Evolutionary conservation across 2,113 vertebrate genomes (phyloP), one percentile per base, ranked within the genome.

Genomic region (Ancistrus triradiatus): DNA sequence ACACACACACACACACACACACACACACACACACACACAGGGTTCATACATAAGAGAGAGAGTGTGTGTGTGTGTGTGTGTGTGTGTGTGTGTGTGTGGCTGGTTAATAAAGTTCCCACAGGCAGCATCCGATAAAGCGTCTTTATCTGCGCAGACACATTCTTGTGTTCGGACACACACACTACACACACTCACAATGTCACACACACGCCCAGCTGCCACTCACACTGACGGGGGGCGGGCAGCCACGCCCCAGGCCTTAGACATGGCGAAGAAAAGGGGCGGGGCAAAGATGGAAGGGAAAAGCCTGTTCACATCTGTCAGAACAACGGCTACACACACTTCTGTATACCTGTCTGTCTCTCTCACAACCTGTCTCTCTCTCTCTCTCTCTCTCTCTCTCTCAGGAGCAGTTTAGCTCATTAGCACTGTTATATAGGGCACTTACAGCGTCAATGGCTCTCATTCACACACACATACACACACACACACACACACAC

Each of bases 121-220:
- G 46, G n/a, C n/a, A n/a, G n/a, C n/a, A n/a, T n/a, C n/a, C n/a
- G n/a, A n/a, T n/a, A n/a, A n/a, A n/a, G n/a, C n/a, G n/a, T n/a
- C n/a, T n/a, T n/a, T n/a, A n/a, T n/a, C n/a, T n/a, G n/a, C n/a
- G n/a, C n/a, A n/a, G n/a, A n/a, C n/a, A n/a, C n/a, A n/a, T n/a
- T n/a, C n/a, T n/a, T n/a, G n/a, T n/a, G n/a, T n/a, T n/a, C n/a
- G n/a, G n/a, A n/a, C n/a, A n/a, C n/a, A 59, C 61, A 47, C 59
- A 70, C 62, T 59, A 66, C 57, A 56, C 44, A 67, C n/a, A n/a
- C n/a, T 52, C 63, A 61, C 59, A 72, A 57, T 67, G 70, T 72
- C 63, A 48, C 51, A 62, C 69, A 67, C 51, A 58, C 70, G n/a
- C 70, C 59, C 60, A 68, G 46, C 44, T 63, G 64, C 63, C 70